Evolutionary conservation across 1,140 invertebrate genomes (phyloP), one percentile per base, ranked within the genome.

Genomic region (Protaetia brevitarsis): DNA sequence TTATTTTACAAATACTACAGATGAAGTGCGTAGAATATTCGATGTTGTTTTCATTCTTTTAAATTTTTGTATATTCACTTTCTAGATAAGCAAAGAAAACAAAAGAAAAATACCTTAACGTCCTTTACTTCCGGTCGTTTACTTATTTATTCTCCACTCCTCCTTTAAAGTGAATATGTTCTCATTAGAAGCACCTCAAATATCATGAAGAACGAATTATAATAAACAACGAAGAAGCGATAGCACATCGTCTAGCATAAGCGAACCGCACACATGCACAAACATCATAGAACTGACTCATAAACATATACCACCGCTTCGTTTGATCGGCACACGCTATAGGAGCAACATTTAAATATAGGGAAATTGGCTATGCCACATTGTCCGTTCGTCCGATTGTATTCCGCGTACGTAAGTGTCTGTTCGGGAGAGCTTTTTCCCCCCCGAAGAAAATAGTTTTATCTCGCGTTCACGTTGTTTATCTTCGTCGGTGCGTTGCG

Each of bases 211-310:
- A 13, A 23, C 13, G 3, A 1, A 19, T 19, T 45, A 21, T 10
- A 45, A 45, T 45, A 13, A 4, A 13, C 7, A 45, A 45, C n/a
- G n/a, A 45, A 45, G 16, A 45, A 45, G 23, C 41, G 23, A 45
- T 45, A 45, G 41, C 2, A 19, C 41, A 45, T 45, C 41, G 41
- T 2, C 41, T 45, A 45, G 36, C 16, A 19, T 45, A 16, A 45
- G 41, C 41, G 41, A 45, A 45, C 41, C 41, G 41, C 41, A 13
- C 41, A 45, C 41, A 45, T 21, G n/a, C 41, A 45, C 41, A 45
- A 45, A 45, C 41, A 45, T 45, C 41, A 45, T 45, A 45, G 41
- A 13, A 45, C 41, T 45, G 41, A 45, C 41, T 45, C 41, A 45
- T 45, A 45, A 45, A 13, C 19, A 21, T 45, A 45, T 45, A 45